Base-by-base conservation (phyloP, 2,113 vertebrate genomes). In the Alces alces region DNA sequence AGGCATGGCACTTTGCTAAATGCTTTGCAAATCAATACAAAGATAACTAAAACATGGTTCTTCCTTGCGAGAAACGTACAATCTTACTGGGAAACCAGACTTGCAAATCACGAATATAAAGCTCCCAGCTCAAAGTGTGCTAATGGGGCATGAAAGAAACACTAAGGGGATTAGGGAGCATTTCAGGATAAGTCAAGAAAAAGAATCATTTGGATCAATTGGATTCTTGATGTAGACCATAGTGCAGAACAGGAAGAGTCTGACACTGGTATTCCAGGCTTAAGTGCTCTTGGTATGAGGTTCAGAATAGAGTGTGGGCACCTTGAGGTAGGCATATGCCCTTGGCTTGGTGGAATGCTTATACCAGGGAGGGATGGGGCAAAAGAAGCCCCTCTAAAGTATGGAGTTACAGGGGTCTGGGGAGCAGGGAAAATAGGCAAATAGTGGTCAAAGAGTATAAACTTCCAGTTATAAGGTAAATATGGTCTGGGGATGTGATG, bases 391-490 rank as follows among this genome's bases (percentile, higher is more conserved):
- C 2, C 54, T 80, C 23, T 43, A 6, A n/a, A 58, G 33, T 12
- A 11, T 47, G 21, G 11, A 3, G 17, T 58, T 61, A 8, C 0
- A 1, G 25, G 23, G 11, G 7, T 12, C 23, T 10, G 6, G 52
- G 36, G 80, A 27, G 23, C 2, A 47, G 47, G n/a, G n/a, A 25
- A 66, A 82, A 25, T 79, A 58, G n/a, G 45, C 19, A 79, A 50
- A 55, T 66, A 43, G 16, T 45, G 10, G 28, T 54, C 25, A 55
- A 45, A 66, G 82, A 45, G 21, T 14, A 45, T 47, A 94, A 36
- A 28, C 36, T n/a, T 82, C 25, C 6, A n/a, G 61, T 64, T 87
- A 47, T 47, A 58, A 30, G 39, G 61, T 19, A 3, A 70, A 6
- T 73, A 45, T 45, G 39, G 57, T 73, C 36, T 84, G 15, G 39